Percentiles rank a stretch among this genome's conserved stretches.
Conservation (phyloP, 2,888 invertebrate species). For the Sympetrum striolatum region DNA sequence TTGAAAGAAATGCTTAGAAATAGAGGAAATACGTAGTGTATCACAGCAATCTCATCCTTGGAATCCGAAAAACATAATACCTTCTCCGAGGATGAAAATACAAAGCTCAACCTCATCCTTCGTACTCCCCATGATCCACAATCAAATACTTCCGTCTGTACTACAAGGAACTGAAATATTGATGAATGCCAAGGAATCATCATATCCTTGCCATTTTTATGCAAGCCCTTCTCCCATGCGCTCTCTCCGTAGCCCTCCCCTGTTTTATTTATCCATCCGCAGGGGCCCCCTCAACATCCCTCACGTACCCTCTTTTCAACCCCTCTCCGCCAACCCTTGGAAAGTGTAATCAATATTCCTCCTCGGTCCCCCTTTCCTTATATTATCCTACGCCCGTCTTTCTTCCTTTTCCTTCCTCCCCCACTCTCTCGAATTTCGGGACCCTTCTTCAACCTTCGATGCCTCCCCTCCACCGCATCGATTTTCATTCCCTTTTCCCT, state of each 20-base stretch:
- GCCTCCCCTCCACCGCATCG: neutral
- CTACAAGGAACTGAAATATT: too few species aligned
- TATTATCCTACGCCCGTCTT: slow-evolving; percentile 8
- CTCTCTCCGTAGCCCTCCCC: neutral
- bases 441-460: slow-evolving; percentile 1
- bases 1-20: too few species aligned
- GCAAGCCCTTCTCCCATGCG: neutral
- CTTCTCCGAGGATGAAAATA: too few species aligned
- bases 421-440: neutral
- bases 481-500: neutral
- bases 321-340: neutral
- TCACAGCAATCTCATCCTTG: too few species aligned
- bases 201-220: neutral
- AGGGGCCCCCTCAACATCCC: neutral
- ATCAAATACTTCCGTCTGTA: too few species aligned
- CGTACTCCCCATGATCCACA: too few species aligned
- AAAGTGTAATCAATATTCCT: slow-evolving; percentile 35
- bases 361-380: slow-evolving; percentile 13
- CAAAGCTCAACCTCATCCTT: too few species aligned
- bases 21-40: too few species aligned
- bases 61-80: too few species aligned
- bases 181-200: too few species aligned
- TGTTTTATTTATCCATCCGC: neutral
- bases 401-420: neutral
- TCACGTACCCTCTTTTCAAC: neutral